Evolutionary conservation across 1,140 invertebrate species (phyloP).

Genomic region (Temnothorax curvispinosus): DNA sequence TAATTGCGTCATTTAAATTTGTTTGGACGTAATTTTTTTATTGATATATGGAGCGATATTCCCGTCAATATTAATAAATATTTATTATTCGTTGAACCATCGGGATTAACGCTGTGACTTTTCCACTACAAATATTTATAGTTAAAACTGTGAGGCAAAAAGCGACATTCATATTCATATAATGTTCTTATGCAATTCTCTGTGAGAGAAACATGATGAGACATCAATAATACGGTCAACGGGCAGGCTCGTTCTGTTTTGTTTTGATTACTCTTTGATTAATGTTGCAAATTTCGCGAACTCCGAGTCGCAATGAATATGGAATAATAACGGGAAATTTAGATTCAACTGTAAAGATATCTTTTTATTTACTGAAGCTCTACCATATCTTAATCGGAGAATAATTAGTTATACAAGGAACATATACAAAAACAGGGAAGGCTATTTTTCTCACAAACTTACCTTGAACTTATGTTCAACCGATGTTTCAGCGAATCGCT

Average conservation of each 20-base stretch:
- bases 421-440: background rate
- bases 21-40: background rate
- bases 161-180: background rate
- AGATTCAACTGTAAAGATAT: background rate
- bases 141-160: background rate
- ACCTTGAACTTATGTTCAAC: slow-evolving; percentile 18
- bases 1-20: background rate
- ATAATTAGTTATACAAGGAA: background rate
- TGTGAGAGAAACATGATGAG: background rate
- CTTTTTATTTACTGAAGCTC: background rate
- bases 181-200: background rate
- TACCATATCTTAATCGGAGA: background rate
- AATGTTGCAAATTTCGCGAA: background rate
- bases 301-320: background rate
- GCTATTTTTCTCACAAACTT: background rate
- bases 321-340: background rate
- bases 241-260: background rate
- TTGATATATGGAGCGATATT: background rate
- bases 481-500: slow-evolving; percentile 19
- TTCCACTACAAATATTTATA: background rate
- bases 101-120: background rate
- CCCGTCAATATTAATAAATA: background rate
- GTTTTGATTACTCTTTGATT: background rate
- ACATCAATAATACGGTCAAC: background rate
- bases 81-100: background rate